Percentiles rank a stretch among this genome's conserved stretches.
phyloP scores from a whole-genome alignment of 2,113 vertebrate species.

The Glaucomys volans region DNA sequence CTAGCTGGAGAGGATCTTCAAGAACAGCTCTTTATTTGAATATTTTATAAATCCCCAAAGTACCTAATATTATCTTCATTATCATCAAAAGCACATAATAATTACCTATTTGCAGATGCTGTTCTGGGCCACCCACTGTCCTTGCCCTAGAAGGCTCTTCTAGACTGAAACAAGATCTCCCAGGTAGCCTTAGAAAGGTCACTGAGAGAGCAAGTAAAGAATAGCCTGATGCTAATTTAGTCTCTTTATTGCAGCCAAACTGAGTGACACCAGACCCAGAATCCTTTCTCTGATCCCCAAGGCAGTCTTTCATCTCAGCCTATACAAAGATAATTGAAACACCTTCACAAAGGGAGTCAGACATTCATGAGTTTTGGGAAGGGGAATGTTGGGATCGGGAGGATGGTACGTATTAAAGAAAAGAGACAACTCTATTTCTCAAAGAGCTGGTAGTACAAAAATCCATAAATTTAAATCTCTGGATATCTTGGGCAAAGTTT shows the following conservation, averaged over 20 bases:
- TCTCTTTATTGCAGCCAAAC: constrained; percentile 24
- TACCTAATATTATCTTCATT: neutral
- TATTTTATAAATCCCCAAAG: constrained; percentile 44
- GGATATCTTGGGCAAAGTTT: neutral
- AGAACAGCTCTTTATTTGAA: neutral
- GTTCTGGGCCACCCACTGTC: constrained; percentile 36
- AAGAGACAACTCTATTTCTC: constrained; percentile 30
- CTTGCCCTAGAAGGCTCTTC: constrained; percentile 46
- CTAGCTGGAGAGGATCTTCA: neutral
- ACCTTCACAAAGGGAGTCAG: neutral
- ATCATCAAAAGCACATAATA: constrained; percentile 18
- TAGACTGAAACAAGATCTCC: constrained; percentile 18
- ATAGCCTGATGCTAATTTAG: constrained; percentile 33
- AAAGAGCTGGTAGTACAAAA: neutral
- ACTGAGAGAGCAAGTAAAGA: constrained; percentile 37
- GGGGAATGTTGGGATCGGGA: neutral
- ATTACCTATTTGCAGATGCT: constrained; percentile 29
- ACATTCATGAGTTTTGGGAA: neutral
- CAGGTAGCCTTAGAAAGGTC: constrained; percentile 33
- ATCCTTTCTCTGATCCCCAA: constrained; percentile 38
- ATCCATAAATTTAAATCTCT: constrained; percentile 8
- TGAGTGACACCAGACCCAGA: constrained; percentile 9
- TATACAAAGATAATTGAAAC: neutral
- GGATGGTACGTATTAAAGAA: neutral
- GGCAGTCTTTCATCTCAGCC: constrained; percentile 21